Percentiles rank a stretch among this genome's conserved stretches.
These are phyloP conservation scores for Plotosus lineatus DNA, from an alignment of 2,113 vertebrate genomes.

Conservation along the genomic window DNA sequence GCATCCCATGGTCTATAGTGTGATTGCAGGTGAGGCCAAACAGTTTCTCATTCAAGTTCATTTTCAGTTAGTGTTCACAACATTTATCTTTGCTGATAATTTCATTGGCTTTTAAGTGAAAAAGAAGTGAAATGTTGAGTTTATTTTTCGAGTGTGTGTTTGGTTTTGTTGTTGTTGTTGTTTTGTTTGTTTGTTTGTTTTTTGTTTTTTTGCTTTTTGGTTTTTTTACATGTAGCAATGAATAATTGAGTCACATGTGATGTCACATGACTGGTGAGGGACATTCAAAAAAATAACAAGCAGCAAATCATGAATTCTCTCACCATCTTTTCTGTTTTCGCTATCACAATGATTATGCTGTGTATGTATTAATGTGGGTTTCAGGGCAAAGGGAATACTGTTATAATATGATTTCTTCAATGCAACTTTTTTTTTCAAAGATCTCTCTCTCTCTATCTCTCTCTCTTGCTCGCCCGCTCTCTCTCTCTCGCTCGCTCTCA, in stretches of 20 bases:
- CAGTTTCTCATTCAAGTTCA: not conserved
- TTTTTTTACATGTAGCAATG: not conserved
- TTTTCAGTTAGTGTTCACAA: not conserved
- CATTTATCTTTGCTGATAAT: slow-evolving; percentile 10
- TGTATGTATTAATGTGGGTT: slow-evolving; percentile 1
- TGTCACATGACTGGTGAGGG: not conserved
- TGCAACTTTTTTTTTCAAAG: slow-evolving; percentile 20
- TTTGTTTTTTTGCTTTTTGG: not conserved
- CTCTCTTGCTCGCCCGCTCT: slow-evolving; percentile 1
- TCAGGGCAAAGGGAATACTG: slow-evolving; percentile 20
- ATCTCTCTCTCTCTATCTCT: slow-evolving; percentile 2
- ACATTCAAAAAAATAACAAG: not conserved
- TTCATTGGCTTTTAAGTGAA: slow-evolving; percentile 1
- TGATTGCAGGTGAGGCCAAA: not conserved
- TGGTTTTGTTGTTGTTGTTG: no score
- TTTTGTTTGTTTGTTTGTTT: not conserved
- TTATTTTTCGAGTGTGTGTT: slow-evolving; percentile 1
- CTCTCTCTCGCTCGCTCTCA: not conserved
- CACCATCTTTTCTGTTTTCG: no score
- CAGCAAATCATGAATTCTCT: not conserved
- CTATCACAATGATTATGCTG: not conserved
- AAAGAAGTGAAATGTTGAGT: not conserved
- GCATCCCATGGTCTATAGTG: not conserved
- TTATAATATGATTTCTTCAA: slow-evolving; percentile 22
- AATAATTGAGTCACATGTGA: not conserved